Evolutionary conservation across 2,797 vertebrate species (phyloP).

Genomic region (Labeo calbasu): DNA sequence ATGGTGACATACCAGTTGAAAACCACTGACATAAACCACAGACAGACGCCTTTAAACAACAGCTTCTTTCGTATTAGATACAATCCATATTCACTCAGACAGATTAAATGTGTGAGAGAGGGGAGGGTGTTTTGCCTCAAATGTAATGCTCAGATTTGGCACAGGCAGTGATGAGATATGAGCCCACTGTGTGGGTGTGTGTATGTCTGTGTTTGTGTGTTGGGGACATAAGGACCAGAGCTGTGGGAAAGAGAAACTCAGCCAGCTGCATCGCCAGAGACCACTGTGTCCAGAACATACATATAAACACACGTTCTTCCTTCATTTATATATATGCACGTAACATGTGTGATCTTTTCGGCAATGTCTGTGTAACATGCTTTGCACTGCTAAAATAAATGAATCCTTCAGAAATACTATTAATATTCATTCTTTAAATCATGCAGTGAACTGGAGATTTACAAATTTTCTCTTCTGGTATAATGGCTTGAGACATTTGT

Average conservation of each 20-base stretch:
- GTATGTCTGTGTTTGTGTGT: slow-evolving; percentile 39
- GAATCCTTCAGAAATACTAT: neutral
- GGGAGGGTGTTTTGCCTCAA: slow-evolving; percentile 40
- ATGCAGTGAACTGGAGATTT: neutral
- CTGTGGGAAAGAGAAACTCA: slow-evolving; percentile 43
- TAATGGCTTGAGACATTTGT: neutral
- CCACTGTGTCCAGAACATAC: slow-evolving; percentile 14
- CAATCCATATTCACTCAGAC: slow-evolving; percentile 22
- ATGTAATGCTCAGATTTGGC: slow-evolving; percentile 51
- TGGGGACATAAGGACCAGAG: slow-evolving; percentile 53
- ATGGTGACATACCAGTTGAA: neutral
- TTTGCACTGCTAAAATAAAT: neutral
- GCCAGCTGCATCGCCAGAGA: slow-evolving; percentile 27
- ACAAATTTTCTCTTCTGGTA: neutral
- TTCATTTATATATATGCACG: neutral
- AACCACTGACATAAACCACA: neutral
- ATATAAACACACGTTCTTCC: slow-evolving; percentile 9
- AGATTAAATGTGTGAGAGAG: slow-evolving; percentile 25
- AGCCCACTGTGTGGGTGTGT: slow-evolving; percentile 35
- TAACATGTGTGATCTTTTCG: neutral
- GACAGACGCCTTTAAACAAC: neutral
- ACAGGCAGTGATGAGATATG: slow-evolving; percentile 32
- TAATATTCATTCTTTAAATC: neutral
- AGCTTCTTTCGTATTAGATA: slow-evolving; percentile 6
- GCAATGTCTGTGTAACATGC: neutral